Evolutionary conservation across 2,113 vertebrate species (phyloP).

Genomic region (Antigone vipio): DNA sequence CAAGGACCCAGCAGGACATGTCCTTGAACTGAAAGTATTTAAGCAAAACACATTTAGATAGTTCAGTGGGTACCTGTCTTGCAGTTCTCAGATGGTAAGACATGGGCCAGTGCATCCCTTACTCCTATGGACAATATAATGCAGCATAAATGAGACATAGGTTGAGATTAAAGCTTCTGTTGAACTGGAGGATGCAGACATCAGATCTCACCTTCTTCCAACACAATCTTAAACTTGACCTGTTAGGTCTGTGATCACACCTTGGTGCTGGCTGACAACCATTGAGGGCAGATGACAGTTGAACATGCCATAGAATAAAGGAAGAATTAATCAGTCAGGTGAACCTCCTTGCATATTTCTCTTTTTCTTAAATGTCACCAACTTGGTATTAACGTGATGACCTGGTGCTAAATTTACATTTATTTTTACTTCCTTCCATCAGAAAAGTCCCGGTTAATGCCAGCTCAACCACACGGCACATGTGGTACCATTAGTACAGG

Average conservation of each 20-base stretch:
- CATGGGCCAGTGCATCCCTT: neutral
- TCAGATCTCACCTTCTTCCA: neutral
- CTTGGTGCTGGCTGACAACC: fast-evolving
- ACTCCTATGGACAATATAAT: neutral
- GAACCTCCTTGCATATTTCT: neutral
- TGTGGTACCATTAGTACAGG: fast-evolving
- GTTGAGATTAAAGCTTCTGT: neutral
- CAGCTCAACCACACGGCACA: neutral
- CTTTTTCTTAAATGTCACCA: neutral
- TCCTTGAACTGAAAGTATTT: neutral
- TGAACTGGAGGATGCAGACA: neutral
- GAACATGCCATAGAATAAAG: neutral
- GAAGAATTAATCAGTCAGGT: neutral
- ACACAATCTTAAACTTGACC: fast-evolving
- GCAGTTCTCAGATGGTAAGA: neutral
- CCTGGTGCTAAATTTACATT: neutral
- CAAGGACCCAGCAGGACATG: neutral
- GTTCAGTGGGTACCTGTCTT: neutral
- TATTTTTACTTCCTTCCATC: neutral
- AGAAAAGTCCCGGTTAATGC: neutral
- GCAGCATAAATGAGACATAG: neutral
- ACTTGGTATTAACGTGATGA: neutral
- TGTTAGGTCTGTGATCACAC: neutral
- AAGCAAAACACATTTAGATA: neutral
- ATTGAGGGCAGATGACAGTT: fast-evolving